Evolutionary conservation across 1,140 invertebrate genomes (phyloP), one percentile per base, ranked within the genome.

Genomic region (Platyscapa corneri): DNA sequence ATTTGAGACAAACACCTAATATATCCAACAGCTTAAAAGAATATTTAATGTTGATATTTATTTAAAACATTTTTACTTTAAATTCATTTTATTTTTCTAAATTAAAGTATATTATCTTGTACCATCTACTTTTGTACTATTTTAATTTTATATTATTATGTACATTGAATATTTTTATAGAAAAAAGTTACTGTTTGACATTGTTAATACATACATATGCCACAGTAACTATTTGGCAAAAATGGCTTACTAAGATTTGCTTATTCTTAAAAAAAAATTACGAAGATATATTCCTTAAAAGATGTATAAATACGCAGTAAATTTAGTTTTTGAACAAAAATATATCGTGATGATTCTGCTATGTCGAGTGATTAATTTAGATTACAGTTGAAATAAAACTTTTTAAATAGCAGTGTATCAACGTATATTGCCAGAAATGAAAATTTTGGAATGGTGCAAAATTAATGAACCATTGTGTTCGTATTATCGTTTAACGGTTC

Each of bases 311-410:
- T 70, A 16, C 6, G 67, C 67, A 70, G 67, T 37, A 70, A 6
- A 16, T 32, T 27, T 53, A 42, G 65, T 53, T 82, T 82, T 60
- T 53, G 34, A 60, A 46, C 39, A 32, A 39, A 72, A 82, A 56
- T 67, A 20, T 49, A 56, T 72, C 32, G 65, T 70, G 67, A 46
- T 30, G 32, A 34, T n/a, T n/a, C n/a, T 53, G 72, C n/a, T 39
- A 18, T 30, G 64, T 60, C 67, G 72, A 75, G 74, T 34, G 56
- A 12, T 39, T 83, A 83, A 77, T 83, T 83, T 77, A 83, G 56
- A 83, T 77, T 64, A 65, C 16, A 30, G 56, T 12, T 12, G 14
- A 18, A 74, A 83, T 83, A 83, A 77, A 56, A 34, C 20, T 20
- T 65, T 83, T 83, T 64, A 83, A 56, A 56, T 39, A 32, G 37